These are phyloP conservation scores for Silurus meridionalis DNA, from an alignment of 2,113 vertebrate species.

Conservation along the genomic window DNA sequence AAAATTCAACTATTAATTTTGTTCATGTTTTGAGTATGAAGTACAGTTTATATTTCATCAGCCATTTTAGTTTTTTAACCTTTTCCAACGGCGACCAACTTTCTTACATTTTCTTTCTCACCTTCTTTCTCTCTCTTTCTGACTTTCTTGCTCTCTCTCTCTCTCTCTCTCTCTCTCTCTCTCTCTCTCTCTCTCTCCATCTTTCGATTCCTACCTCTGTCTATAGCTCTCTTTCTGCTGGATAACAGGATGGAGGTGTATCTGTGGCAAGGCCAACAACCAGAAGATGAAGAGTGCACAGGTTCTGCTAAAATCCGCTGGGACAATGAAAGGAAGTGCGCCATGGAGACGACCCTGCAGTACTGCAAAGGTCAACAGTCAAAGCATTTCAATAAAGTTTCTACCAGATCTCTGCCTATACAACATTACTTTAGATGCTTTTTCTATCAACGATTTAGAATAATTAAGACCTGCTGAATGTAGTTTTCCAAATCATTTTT, in stretches of 20 bases:
- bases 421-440: neutral
- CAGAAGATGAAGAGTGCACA: conserved; percentile 67
- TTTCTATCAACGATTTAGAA: neutral
- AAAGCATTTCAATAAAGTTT: neutral
- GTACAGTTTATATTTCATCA: neutral
- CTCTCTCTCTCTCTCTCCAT: neutral
- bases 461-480: neutral
- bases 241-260: conserved; percentile 81
- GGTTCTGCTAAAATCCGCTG: conserved; percentile 77
- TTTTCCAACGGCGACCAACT: too few relatives aligned
- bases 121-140: neutral
- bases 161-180: neutral
- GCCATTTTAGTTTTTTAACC: too few relatives aligned
- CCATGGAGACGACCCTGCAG: conserved; percentile 76
- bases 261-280: conserved; percentile 78
- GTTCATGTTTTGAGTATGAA: neutral
- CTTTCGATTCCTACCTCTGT: conserved; percentile 70
- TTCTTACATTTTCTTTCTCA: too few relatives aligned
- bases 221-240: conserved; percentile 73
- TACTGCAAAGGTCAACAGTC: conserved; percentile 77
- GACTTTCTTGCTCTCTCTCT: neutral
- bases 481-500: neutral
- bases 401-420: neutral
- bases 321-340: conserved; percentile 78
- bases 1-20: neutral